These are phyloP conservation scores for Erebia aethiops DNA, from an alignment of 2,888 invertebrate species.

Conservation along the genomic window DNA sequence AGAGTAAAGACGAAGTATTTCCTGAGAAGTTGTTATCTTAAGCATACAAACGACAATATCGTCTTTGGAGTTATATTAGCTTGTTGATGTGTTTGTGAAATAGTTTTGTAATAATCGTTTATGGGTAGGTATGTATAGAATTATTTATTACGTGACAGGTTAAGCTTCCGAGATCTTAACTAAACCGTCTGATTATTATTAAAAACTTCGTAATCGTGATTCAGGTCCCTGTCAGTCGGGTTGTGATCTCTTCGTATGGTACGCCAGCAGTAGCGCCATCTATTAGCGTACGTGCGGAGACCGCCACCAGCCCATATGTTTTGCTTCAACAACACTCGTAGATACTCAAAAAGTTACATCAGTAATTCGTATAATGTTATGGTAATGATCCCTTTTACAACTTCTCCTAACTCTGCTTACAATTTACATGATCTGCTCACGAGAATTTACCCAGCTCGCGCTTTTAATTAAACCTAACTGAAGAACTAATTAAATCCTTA, in stretches of 20 bases:
- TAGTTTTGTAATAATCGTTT: neutral
- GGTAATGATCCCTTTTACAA: constrained; percentile 20
- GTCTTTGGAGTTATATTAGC: neutral
- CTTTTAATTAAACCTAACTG: constrained; percentile 32
- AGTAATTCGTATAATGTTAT: neutral
- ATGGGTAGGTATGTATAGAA: neutral
- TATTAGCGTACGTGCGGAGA: too few relatives aligned
- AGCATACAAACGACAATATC: constrained; percentile 2
- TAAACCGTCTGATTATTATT: too few relatives aligned
- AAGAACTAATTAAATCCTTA: constrained; percentile 28
- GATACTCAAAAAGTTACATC: neutral
- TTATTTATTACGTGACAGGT: too few relatives aligned
- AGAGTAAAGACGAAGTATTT: neutral
- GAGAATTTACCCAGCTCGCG: constrained; percentile 20
- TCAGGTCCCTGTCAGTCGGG: too few relatives aligned
- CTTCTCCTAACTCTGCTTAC: constrained; percentile 22
- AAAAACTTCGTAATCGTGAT: too few relatives aligned
- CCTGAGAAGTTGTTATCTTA: constrained; percentile 8
- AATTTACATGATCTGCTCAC: constrained; percentile 20
- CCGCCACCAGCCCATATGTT: neutral
- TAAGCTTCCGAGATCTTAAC: too few relatives aligned
- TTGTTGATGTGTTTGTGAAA: neutral
- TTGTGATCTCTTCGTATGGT: too few relatives aligned
- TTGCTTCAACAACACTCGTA: neutral
- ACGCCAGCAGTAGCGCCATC: too few relatives aligned